Conservation (phyloP, 2,113 vertebrate genomes). For the Eudyptes chrysolophus region DNA sequence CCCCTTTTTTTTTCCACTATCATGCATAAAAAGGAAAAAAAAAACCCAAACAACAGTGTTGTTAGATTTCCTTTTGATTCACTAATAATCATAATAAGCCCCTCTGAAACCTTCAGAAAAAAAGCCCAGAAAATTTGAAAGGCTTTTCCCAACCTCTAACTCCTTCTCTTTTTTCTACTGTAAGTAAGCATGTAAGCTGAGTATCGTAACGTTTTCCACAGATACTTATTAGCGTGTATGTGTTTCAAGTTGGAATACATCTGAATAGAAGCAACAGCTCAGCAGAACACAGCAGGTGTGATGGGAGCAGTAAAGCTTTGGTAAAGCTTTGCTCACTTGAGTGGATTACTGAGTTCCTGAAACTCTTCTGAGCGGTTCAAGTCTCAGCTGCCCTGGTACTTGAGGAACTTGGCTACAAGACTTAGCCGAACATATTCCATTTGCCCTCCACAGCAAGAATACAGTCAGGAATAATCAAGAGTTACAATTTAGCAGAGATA, state of each 20-base stretch:
- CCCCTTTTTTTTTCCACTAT: neutral
- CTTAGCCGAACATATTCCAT: neutral
- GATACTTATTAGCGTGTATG: neutral
- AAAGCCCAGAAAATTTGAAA: neutral
- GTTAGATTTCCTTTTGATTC: neutral
- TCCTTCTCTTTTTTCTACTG: neutral
- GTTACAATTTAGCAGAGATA: neutral
- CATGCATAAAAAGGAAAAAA: neutral
- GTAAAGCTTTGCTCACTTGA: conserved; percentile 31
- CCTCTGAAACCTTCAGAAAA: neutral
- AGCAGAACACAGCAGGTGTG: neutral
- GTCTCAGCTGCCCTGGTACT: neutral
- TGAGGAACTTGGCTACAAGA: neutral
- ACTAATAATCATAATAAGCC: neutral
- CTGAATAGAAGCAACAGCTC: neutral
- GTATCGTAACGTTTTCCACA: neutral
- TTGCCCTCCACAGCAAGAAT: neutral
- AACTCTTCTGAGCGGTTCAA: neutral
- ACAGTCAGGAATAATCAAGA: neutral
- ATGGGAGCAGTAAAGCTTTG: neutral
- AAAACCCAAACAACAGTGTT: neutral
- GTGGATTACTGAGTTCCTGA: conserved; percentile 43
- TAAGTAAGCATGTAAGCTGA: neutral
- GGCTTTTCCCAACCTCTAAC: neutral
- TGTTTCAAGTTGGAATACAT: conserved; percentile 44